Conservation (phyloP, 2,888 invertebrate genomes). For the Xestobium rufovillosum region DNA sequence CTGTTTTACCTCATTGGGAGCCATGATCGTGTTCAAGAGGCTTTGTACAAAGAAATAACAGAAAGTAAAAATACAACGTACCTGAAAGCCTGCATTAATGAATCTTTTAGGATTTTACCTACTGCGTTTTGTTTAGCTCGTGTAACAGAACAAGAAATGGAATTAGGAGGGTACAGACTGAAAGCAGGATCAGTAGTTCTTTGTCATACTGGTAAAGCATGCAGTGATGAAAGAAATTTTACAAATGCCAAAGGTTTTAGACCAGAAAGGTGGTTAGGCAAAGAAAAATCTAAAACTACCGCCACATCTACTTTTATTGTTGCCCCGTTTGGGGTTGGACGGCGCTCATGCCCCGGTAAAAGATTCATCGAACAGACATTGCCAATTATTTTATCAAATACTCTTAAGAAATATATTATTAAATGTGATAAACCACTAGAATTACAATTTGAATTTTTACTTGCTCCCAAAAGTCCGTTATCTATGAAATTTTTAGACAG, state of each 20-base stretch:
- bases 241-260: slow-evolving; percentile 58
- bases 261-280: slow-evolving; percentile 71
- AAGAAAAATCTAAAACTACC: slow-evolving; percentile 36
- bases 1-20: slow-evolving; percentile 66
- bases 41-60: slow-evolving; percentile 50
- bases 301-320: slow-evolving; percentile 56
- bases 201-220: slow-evolving; percentile 78
- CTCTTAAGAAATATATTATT: slow-evolving; percentile 56
- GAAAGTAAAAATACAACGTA: slow-evolving; percentile 49
- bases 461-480: slow-evolving; percentile 70
- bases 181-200: slow-evolving; percentile 71
- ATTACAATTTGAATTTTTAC: slow-evolving; percentile 72
- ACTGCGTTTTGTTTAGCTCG: slow-evolving; percentile 75
- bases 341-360: slow-evolving; percentile 78
- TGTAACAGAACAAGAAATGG: slow-evolving; percentile 64
- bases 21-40: slow-evolving; percentile 57
- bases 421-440: slow-evolving; percentile 61
- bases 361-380: slow-evolving; percentile 74
- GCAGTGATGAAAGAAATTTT: slow-evolving; percentile 68
- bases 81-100: slow-evolving; percentile 69
- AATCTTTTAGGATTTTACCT: slow-evolving; percentile 67
- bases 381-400: slow-evolving; percentile 66
- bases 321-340: slow-evolving; percentile 73
- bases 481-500: slow-evolving; percentile 59
- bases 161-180: slow-evolving; percentile 60